phyloP scores from a whole-genome alignment of 2,113 vertebrate genomes.

The Paramisgurnus dabryanus region DNA sequence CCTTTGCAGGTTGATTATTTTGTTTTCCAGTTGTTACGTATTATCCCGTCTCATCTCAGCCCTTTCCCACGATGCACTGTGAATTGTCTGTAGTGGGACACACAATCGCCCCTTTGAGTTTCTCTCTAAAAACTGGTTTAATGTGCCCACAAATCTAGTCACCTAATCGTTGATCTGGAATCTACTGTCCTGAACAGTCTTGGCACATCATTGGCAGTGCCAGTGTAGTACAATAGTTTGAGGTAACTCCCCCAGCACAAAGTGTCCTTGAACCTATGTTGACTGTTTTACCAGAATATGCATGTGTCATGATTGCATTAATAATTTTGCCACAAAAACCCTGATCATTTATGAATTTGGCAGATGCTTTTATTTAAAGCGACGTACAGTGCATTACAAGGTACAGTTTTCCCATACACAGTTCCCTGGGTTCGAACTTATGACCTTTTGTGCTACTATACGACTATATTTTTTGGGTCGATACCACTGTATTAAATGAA shows the following conservation, averaged over 20 bases:
- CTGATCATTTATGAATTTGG: not conserved
- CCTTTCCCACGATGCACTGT: conserved; percentile 1
- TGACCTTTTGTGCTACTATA: not conserved
- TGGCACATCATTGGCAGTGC: not conserved
- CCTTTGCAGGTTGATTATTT: conserved; percentile 59
- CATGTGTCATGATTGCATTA: not conserved
- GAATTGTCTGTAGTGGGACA: not conserved
- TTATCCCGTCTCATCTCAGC: conserved; percentile 1
- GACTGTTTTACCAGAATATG: not conserved
- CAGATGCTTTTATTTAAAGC: too few species aligned
- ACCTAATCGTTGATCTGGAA: not conserved
- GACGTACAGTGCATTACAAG: too few species aligned
- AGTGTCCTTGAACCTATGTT: not conserved
- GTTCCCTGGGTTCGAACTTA: not conserved
- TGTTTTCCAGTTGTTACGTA: conserved; percentile 42
- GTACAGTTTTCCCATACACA: too few species aligned
- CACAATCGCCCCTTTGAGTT: conserved; percentile 22
- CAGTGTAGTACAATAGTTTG: not conserved
- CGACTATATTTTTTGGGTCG: too few species aligned
- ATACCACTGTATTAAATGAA: too few species aligned
- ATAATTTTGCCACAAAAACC: not conserved
- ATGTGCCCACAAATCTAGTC: not conserved
- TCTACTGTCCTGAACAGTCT: not conserved
- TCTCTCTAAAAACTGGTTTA: not conserved
- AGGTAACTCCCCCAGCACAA: not conserved